phyloP scores from a whole-genome alignment of 2,888 invertebrate species.

The Synanthedon vespiformis region DNA sequence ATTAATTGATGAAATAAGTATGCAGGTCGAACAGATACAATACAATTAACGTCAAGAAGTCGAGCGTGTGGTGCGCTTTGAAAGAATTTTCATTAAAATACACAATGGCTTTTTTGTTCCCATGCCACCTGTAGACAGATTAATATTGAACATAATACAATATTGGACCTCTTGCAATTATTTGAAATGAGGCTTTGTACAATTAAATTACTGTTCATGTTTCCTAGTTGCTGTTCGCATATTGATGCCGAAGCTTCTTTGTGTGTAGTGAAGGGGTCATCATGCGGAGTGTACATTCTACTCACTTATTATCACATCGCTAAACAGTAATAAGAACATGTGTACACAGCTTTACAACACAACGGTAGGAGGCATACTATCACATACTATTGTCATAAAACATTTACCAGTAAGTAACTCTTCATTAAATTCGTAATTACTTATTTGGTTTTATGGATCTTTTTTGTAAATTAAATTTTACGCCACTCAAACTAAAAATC shows the following conservation, averaged over 20 bases:
- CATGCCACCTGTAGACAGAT: conserved; percentile 21
- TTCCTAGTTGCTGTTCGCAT: conserved; percentile 21
- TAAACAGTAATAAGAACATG: not conserved
- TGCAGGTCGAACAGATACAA: not conserved
- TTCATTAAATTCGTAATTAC: no score
- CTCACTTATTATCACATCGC: not conserved
- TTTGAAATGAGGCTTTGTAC: conserved; percentile 26
- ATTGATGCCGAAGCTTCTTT: not conserved
- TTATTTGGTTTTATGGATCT: no score
- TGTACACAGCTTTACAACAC: conserved; percentile 3
- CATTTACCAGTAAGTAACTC: no score
- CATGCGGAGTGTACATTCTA: not conserved
- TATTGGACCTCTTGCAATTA: conserved; percentile 30
- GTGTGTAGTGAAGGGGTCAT: not conserved
- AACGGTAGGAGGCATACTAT: conserved; percentile 2
- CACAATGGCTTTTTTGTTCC: conserved; percentile 24
- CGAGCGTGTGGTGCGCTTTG: conserved; percentile 13
- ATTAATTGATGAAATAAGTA: not conserved
- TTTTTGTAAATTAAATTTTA: no score
- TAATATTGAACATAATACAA: conserved; percentile 19
- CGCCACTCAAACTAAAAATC: no score
- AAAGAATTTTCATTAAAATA: conserved; percentile 23
- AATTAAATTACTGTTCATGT: conserved; percentile 37
- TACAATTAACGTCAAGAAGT: conserved; percentile 21
- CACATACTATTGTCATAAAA: not conserved